phyloP scores from a whole-genome alignment of 2,888 invertebrate genomes.

The Drosophila phalerata region DNA sequence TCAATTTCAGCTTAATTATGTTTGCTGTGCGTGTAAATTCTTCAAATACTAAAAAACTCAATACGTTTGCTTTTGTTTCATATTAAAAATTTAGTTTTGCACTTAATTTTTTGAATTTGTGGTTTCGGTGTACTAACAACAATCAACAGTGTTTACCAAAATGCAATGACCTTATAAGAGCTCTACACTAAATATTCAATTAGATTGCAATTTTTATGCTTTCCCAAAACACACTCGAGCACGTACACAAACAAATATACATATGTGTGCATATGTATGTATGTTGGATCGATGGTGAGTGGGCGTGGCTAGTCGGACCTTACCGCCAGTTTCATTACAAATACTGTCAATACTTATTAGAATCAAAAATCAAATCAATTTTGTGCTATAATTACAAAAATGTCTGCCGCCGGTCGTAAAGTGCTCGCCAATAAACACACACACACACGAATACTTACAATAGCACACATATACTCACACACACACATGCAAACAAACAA shows the following conservation, averaged over 20 bases:
- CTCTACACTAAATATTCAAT: constrained; percentile 59
- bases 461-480: constrained; percentile 17
- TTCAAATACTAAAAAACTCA: not conserved
- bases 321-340: constrained; percentile 65
- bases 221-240: constrained; percentile 29
- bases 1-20: not conserved
- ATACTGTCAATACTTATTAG: constrained; percentile 80
- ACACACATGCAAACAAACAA: constrained; percentile 62
- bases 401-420: constrained; percentile 75
- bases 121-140: not conserved
- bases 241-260: not conserved
- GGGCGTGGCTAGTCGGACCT: constrained; percentile 22
- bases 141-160: not conserved
- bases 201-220: constrained; percentile 52
- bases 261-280: not conserved
- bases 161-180: constrained; percentile 31
- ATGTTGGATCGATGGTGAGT: constrained; percentile 12
- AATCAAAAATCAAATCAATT: constrained; percentile 80
- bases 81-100: not conserved
- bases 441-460: constrained; percentile 36
- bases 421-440: constrained; percentile 58
- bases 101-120: constrained; percentile 1
- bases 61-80: not conserved
- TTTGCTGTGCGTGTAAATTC: not conserved
- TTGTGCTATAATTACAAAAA: constrained; percentile 78